Percentiles rank a stretch among this genome's conserved stretches.
Conservation (phyloP, 2,797 vertebrate species). For the Eulemur albifrons region DNA sequence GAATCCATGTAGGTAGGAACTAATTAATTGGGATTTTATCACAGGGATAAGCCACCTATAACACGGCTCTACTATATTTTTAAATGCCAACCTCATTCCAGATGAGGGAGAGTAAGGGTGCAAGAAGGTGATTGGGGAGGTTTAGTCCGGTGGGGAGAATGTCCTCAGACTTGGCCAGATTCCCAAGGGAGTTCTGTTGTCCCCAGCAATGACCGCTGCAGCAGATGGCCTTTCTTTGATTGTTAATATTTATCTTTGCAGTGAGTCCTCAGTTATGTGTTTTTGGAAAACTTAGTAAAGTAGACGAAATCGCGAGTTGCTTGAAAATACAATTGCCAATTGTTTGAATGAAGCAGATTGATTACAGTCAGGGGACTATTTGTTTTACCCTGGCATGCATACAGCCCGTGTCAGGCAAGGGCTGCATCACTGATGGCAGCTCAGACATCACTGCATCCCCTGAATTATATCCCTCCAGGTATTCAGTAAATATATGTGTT, state of each 20-base stretch:
- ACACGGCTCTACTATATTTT: background rate
- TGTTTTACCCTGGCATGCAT: conserved; percentile 73
- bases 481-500: conserved; percentile 62
- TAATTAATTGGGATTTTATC: conserved; percentile 20
- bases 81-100: background rate
- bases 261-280: conserved; percentile 77
- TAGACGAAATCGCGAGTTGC: conserved; percentile 81
- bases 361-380: conserved; percentile 81
- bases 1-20: background rate
- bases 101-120: background rate
- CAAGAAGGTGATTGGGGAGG: background rate
- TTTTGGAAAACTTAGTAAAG: conserved; percentile 81
- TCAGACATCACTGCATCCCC: conserved; percentile 74
- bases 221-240: conserved; percentile 46
- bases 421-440: conserved; percentile 73
- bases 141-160: background rate
- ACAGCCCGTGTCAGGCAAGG: conserved; percentile 75
- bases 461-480: conserved; percentile 76
- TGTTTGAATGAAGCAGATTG: conserved; percentile 81
- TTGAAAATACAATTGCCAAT: conserved; percentile 82
- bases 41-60: background rate
- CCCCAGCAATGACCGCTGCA: conserved; percentile 36
- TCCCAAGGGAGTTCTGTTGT: conserved; percentile 33
- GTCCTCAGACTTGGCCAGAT: background rate
- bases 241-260: conserved; percentile 71